Conservation (phyloP, 2,797 vertebrate genomes). For the Philypnodon macrostomus region DNA sequence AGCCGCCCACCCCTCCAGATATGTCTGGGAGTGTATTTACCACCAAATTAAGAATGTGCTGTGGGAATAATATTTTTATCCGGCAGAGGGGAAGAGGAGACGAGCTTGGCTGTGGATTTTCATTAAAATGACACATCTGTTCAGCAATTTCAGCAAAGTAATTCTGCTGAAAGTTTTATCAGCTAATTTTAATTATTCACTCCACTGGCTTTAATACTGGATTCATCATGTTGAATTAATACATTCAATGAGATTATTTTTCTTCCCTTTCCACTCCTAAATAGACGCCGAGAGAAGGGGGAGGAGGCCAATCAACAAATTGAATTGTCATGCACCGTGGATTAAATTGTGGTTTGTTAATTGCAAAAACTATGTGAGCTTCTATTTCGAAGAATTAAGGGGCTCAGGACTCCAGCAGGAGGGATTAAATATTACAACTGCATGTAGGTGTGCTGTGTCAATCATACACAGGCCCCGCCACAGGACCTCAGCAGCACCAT, state of each 20-base stretch:
- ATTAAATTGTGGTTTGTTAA: constrained; percentile 98
- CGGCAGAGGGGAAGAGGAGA: constrained; percentile 86
- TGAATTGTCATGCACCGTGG: constrained; percentile 98
- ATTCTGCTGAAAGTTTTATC: constrained; percentile 99
- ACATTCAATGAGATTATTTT: constrained; percentile 92
- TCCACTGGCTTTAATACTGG: constrained; percentile 99
- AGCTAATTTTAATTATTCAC: constrained; percentile 99
- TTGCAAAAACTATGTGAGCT: constrained; percentile 87
- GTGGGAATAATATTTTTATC: constrained; percentile 99
- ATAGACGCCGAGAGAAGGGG: constrained; percentile 75
- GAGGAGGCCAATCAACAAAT: constrained; percentile 93
- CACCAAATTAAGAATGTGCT: constrained; percentile 99
- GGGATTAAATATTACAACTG: constrained; percentile 77
- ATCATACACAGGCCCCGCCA: constrained; percentile 4
- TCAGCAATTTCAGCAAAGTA: constrained; percentile 99
- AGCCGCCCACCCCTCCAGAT: constrained; percentile 82
- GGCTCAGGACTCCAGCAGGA: constrained; percentile 82
- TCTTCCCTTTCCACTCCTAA: constrained; percentile 72
- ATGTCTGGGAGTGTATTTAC: constrained; percentile 98
- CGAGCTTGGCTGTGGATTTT: constrained; percentile 99
- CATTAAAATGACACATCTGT: constrained; percentile 99
- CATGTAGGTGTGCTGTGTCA: constrained; percentile 31
- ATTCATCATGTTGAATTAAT: constrained; percentile 99
- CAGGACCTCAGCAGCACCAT: not conserved
- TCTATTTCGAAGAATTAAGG: constrained; percentile 87